Percentiles rank a stretch among this genome's conserved stretches.
phyloP scores from a whole-genome alignment of 2,888 invertebrate genomes.

The Drosophila prostipennis region DNA sequence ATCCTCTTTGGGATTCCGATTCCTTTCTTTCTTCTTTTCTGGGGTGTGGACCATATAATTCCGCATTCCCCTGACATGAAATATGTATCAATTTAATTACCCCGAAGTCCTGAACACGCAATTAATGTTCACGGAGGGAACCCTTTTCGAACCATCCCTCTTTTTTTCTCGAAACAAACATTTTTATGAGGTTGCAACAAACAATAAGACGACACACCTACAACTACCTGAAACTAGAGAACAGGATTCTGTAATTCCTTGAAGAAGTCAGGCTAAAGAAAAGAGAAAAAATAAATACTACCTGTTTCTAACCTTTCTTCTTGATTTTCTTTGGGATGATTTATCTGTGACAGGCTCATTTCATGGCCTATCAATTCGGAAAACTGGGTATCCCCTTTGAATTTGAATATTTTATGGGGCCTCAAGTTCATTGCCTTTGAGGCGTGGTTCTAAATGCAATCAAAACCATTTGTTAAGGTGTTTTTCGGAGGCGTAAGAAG shows the following conservation, averaged over 20 bases:
- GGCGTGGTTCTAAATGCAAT: slow-evolving; percentile 53
- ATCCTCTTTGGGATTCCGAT: background rate
- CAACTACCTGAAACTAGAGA: slow-evolving; percentile 58
- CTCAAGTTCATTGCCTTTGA: slow-evolving; percentile 59
- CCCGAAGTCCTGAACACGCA: slow-evolving; percentile 70
- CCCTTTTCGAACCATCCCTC: slow-evolving; percentile 36
- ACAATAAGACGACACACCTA: slow-evolving; percentile 30
- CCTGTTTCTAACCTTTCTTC: slow-evolving; percentile 47
- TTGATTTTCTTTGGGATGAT: slow-evolving; percentile 54
- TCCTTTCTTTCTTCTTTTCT: slow-evolving; percentile 3
- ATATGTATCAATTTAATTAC: slow-evolving; percentile 70
- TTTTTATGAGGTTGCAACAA: slow-evolving; percentile 13
- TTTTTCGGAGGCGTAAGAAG: slow-evolving; percentile 45
- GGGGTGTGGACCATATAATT: slow-evolving; percentile 42
- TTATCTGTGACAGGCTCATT: slow-evolving; percentile 68
- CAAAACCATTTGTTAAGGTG: slow-evolving; percentile 40
- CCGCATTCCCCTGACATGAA: slow-evolving; percentile 31
- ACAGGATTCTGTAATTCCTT: slow-evolving; percentile 63
- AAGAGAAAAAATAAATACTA: slow-evolving; percentile 27
- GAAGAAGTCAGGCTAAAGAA: slow-evolving; percentile 7
- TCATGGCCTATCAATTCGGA: slow-evolving; percentile 63
- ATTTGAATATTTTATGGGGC: slow-evolving; percentile 58
- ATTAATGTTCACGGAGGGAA: slow-evolving; percentile 45
- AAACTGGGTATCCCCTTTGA: slow-evolving; percentile 27
- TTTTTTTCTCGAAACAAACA: slow-evolving; percentile 14